These are phyloP conservation scores for Aurelia aurita complex sp. Pacific DNA, from an alignment of 30 jellyfish, hydroid and myxozoan species.

Conservation along the genomic window DNA sequence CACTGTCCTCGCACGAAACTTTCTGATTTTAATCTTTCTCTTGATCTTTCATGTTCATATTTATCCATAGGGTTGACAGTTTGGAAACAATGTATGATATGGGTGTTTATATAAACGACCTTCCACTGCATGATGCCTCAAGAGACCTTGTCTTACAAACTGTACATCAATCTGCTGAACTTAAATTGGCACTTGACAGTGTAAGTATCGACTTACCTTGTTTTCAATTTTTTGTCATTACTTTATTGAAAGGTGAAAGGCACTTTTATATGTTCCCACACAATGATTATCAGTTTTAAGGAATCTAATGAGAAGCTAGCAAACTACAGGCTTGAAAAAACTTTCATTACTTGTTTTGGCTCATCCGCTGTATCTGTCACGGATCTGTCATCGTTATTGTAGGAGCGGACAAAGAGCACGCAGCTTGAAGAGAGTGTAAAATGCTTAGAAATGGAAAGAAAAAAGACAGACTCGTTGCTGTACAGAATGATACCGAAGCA, in stretches of 20 bases:
- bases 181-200: conserved; percentile 43
- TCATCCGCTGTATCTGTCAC: no score
- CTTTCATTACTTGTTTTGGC: no score
- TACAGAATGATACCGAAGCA: conserved; percentile 77
- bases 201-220: conserved; percentile 6
- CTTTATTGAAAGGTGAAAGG: no score
- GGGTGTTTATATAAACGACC: conserved; percentile 65
- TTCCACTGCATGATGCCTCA: conserved; percentile 67
- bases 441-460: conserved; percentile 54
- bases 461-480: conserved; percentile 57
- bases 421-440: conserved; percentile 61
- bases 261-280: no score
- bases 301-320: no score
- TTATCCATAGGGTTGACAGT: conserved; percentile 38
- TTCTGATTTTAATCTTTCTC: no score
- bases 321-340: no score
- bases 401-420: conserved; percentile 58
- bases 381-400: neutral
- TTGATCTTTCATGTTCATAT: no score
- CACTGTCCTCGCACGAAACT: no score
- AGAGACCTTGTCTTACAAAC: conserved; percentile 53
- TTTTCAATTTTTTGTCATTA: no score
- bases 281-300: no score
- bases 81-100: conserved; percentile 55
- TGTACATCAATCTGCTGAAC: conserved; percentile 55